These are phyloP conservation scores for Phocides pigmalion DNA, from an alignment of 1,140 invertebrate species.

Conservation along the genomic window DNA sequence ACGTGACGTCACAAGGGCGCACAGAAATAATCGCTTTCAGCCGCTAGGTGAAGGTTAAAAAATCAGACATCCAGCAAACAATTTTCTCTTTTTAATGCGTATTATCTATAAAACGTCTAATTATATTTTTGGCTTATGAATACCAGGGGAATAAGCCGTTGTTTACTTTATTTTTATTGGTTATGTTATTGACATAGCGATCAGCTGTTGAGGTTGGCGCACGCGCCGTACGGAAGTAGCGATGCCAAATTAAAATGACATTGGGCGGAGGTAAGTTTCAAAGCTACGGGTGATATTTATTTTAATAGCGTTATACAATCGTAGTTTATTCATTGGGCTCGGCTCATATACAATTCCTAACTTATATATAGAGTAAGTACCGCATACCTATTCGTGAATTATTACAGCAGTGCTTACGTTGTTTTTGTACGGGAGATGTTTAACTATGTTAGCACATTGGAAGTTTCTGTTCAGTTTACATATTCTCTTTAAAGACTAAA, in stretches of 20 bases:
- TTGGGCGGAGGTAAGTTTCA: constrained; percentile 26
- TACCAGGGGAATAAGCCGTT: too few species aligned
- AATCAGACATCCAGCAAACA: neutral
- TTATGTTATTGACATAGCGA: constrained; percentile 51
- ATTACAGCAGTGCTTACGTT: too few species aligned
- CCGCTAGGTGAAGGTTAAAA: constrained; percentile 65
- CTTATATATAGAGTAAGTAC: too few species aligned
- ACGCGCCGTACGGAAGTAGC: constrained; percentile 45
- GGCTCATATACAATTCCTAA: too few species aligned
- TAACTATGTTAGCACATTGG: too few species aligned
- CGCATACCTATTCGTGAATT: too few species aligned
- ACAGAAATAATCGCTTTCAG: constrained; percentile 72
- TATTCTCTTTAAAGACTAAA: too few species aligned
- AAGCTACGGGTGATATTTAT: too few species aligned
- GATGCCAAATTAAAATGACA: constrained; percentile 48
- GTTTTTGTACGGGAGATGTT: too few species aligned
- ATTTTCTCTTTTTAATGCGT: constrained; percentile 12
- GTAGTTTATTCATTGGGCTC: too few species aligned
- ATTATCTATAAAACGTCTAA: neutral
- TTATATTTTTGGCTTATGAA: neutral
- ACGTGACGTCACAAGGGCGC: constrained; percentile 74
- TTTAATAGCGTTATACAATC: too few species aligned
- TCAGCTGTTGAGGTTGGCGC: constrained; percentile 51
- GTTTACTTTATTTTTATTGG: constrained; percentile 25
- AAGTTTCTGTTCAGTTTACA: too few species aligned